Conservation (phyloP, 2,888 invertebrate genomes). For the Meganola albula region DNA sequence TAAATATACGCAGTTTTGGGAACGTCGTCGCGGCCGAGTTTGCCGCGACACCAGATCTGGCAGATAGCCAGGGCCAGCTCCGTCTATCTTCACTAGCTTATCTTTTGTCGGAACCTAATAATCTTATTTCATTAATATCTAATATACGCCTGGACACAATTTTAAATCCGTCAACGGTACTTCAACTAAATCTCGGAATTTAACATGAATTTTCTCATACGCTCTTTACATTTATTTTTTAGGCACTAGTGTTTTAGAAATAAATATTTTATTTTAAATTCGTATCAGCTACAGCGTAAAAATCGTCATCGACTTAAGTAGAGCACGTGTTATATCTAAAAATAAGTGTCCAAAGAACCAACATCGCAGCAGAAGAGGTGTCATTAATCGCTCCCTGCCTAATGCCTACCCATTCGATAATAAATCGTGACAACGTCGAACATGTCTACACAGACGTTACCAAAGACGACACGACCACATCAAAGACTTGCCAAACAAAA, state of each 20-base stretch:
- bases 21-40: conserved; percentile 68
- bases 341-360: conserved; percentile 50
- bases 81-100: conserved; percentile 58
- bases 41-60: conserved; percentile 67
- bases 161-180: no score
- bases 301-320: conserved; percentile 26
- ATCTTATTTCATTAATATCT: conserved; percentile 15
- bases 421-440: conserved; percentile 32
- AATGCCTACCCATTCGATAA: conserved; percentile 25
- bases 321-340: conserved; percentile 51
- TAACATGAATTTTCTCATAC: no score
- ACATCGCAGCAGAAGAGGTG: conserved; percentile 25
- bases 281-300: conserved; percentile 15
- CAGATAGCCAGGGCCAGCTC: conserved; percentile 58
- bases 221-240: not conserved
- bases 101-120: conserved; percentile 52
- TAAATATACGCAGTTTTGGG: conserved; percentile 79
- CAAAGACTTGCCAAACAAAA: conserved; percentile 49
- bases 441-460: conserved; percentile 29
- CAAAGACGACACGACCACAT: conserved; percentile 45
- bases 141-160: no score
- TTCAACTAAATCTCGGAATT: no score
- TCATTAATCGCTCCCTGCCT: conserved; percentile 41
- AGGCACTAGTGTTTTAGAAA: no score
- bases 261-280: not conserved